Conservation (phyloP, 2,113 vertebrate genomes). For the Taxidea taxus region DNA sequence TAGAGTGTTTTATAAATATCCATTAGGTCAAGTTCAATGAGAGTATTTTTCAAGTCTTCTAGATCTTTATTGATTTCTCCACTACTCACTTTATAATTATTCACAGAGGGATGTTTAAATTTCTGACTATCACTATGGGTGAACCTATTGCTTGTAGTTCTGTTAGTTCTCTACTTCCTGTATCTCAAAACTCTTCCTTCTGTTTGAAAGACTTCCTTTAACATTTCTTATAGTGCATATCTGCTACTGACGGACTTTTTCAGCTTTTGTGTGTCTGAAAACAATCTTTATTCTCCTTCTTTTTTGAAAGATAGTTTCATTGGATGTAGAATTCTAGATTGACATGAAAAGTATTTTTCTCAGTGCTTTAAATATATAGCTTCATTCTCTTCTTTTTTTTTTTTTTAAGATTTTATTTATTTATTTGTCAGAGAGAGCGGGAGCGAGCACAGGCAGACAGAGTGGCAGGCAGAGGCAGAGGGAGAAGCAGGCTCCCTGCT, state of each 20-base stretch:
- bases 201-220: neutral
- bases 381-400: too few relatives aligned
- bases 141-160: neutral
- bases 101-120: neutral
- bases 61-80: neutral
- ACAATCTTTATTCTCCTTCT: neutral
- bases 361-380: neutral
- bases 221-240: neutral
- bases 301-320: conserved; percentile 12
- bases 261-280: neutral
- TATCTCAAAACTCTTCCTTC: neutral
- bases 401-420: too few relatives aligned
- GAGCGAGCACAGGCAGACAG: too few relatives aligned
- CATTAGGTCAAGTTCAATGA: neutral
- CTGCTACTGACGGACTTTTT: neutral
- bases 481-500: too few relatives aligned
- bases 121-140: neutral
- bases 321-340: neutral
- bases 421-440: too few relatives aligned
- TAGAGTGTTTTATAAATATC: neutral
- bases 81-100: too few relatives aligned
- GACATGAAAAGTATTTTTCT: neutral
- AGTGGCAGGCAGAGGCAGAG: too few relatives aligned
- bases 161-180: neutral
- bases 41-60: neutral